Conservation (phyloP, 37 sponge, comb jelly and placozoan genomes). For the Halisarca cf. caerulea region DNA sequence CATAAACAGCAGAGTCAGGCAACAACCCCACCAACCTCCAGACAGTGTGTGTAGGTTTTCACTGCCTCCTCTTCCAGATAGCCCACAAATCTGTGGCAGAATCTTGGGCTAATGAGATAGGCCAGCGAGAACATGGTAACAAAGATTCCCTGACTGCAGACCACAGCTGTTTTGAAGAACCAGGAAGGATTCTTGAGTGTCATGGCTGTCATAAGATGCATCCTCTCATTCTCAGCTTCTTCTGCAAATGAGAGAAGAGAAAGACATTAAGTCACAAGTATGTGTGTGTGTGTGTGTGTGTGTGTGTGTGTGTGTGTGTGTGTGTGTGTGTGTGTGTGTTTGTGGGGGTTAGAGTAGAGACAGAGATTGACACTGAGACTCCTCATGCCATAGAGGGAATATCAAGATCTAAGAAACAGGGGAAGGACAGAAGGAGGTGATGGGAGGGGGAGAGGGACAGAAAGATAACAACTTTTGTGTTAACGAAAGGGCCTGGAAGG, state of each 20-base stretch:
- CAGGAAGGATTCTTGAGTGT: constrained; percentile 66
- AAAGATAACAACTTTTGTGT: too few relatives aligned
- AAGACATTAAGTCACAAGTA: background rate
- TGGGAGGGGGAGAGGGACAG: too few relatives aligned
- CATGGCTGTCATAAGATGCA: constrained; percentile 88
- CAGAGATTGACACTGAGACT: background rate
- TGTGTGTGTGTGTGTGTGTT: too few relatives aligned
- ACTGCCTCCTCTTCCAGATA: constrained; percentile 44
- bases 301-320: constrained; percentile 24
- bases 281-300: constrained; percentile 14
- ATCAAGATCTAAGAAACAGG: too few relatives aligned
- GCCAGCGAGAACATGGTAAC: constrained; percentile 70
- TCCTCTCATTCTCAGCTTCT: constrained; percentile 96
- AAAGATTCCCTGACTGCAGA: constrained; percentile 75
- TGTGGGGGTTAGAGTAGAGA: constrained; percentile 4
- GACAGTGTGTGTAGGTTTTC: constrained; percentile 82
- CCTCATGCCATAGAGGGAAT: too few relatives aligned
- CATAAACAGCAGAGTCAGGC: too few relatives aligned
- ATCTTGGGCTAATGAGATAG: constrained; percentile 77
- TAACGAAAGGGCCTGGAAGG: too few relatives aligned
- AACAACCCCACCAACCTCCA: constrained; percentile 42
- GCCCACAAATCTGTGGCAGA: constrained; percentile 92
- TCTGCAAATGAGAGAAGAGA: too few relatives aligned
- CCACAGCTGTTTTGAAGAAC: constrained; percentile 64
- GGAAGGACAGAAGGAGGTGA: too few relatives aligned